phyloP scores from a whole-genome alignment of 2,888 invertebrate species.

The Lithosia quadra region DNA sequence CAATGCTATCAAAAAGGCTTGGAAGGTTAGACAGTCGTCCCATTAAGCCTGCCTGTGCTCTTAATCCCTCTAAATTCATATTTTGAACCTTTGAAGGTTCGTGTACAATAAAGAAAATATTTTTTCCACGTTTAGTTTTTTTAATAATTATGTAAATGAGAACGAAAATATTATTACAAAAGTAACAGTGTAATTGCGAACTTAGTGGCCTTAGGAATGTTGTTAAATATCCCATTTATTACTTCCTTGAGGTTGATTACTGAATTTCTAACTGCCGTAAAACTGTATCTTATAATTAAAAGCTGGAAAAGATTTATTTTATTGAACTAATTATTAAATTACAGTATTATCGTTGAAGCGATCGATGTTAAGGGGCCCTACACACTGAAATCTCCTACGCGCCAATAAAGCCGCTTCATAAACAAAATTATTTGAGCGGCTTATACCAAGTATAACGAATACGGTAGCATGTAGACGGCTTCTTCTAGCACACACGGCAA shows the following conservation, averaged over 20 bases:
- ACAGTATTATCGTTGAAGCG: neutral
- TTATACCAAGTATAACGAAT: neutral
- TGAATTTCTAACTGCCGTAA: neutral
- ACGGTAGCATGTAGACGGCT: too few relatives aligned
- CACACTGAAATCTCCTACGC: neutral
- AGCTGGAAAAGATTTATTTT: neutral
- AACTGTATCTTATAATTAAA: neutral
- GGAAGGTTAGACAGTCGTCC: too few relatives aligned
- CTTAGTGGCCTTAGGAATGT: neutral
- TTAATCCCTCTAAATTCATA: too few relatives aligned
- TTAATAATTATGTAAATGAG: neutral
- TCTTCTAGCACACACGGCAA: too few relatives aligned
- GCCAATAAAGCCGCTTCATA: neutral
- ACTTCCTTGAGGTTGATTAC: neutral
- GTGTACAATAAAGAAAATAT: neutral
- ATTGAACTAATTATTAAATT: neutral
- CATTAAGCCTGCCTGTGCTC: too few relatives aligned
- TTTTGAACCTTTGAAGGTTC: too few relatives aligned
- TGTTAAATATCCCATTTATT: neutral
- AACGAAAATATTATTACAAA: neutral
- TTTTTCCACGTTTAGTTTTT: neutral
- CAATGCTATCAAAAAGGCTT: too few relatives aligned
- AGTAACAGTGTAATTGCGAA: neutral
- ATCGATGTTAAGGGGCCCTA: neutral
- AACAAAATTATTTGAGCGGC: neutral